Base-by-base conservation (phyloP, 1,140 invertebrate species). In the Sogatella furcifera region DNA sequence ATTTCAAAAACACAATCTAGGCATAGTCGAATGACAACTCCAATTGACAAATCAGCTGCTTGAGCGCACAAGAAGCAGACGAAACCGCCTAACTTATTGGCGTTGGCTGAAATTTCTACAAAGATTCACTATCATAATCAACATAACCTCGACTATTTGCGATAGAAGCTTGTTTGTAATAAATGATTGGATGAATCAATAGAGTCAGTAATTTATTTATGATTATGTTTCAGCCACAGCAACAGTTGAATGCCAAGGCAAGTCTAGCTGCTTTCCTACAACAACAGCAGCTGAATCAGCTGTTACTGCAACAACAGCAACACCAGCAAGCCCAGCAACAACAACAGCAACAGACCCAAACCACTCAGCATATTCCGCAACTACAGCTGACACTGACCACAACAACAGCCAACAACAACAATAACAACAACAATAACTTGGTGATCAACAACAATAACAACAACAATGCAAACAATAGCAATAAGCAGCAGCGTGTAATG, bases 231-330 rank as follows among this genome's bases (percentile, higher is more conserved):
- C 44, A 63, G 59, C 55, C 42, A n/a, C 63, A 65, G 54, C 59
- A 60, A 28, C 21, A 59, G 42, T 52, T 76, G 9, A 79, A 77
- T 63, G 77, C 77, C 0, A 79, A 79, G 62, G 77, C 78, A 0
- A 79, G 73, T 64, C 67, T 79, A 5, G 78, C 78, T 1, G 77
- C 77, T 13, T 80, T 78, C 58, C 65, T 80, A 3, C 78, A 78
- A 59, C 71, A 69, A 46, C 72, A 75, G 5, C 76, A 80, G 52
- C 71, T 75, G 10, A 78, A 78, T 49, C 77, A 53, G 67, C 73
- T 9, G 69, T 70, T 46, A 55, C 76, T 8, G 72, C 76, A 1
- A 72, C 74, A 75, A 73, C 21, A 77, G 74, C 62, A 77, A 75
- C 56, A 78, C 73, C 62, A 78, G 73, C 61, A 79, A 76, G 61